Conservation (phyloP, 1,140 invertebrate genomes). For the Cylas formicarius region DNA sequence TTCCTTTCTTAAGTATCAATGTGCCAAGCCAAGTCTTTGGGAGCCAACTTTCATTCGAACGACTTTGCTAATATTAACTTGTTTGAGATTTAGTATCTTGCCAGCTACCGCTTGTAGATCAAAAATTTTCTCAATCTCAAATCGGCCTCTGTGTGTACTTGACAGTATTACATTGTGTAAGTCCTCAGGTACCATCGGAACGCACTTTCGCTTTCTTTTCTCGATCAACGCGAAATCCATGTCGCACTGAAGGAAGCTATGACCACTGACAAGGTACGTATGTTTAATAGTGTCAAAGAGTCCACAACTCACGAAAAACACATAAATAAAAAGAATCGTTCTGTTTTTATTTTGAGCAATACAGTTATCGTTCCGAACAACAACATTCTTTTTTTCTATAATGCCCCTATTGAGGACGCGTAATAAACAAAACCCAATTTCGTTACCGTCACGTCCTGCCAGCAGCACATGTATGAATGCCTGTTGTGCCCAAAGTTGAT, state of each 20-base stretch:
- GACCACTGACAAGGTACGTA: slow-evolving; percentile 17
- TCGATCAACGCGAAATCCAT: slow-evolving; percentile 20
- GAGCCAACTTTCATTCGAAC: slow-evolving; percentile 14
- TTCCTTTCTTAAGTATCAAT: too few species aligned
- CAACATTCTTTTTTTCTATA: too few species aligned
- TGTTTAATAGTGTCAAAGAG: slow-evolving; percentile 21
- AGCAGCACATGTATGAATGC: slow-evolving; percentile 10
- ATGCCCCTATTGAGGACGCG: too few species aligned
- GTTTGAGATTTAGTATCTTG: slow-evolving; percentile 15
- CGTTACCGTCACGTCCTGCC: slow-evolving; percentile 17
- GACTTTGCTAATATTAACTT: slow-evolving; percentile 17
- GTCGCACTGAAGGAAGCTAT: slow-evolving; percentile 17
- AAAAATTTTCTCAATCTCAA: slow-evolving; percentile 19
- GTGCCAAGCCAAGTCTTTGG: slow-evolving; percentile 9
- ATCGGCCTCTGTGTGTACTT: slow-evolving; percentile 18
- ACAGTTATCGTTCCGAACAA: slow-evolving; percentile 14
- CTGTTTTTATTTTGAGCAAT: too few species aligned
- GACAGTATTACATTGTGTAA: slow-evolving; percentile 13
- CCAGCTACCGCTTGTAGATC: slow-evolving; percentile 16
- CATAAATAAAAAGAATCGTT: slow-evolving; percentile 17
- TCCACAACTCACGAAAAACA: slow-evolving; percentile 19
- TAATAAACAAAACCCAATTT: slow-evolving; percentile 14
- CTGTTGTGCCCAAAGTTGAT: slow-evolving; percentile 13
- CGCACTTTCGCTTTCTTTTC: slow-evolving; percentile 13
- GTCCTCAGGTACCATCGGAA: slow-evolving; percentile 13